Evolutionary conservation across 1,140 invertebrate species (phyloP), one percentile per base, ranked within the genome.

Genomic region (Dendroctonus valens): DNA sequence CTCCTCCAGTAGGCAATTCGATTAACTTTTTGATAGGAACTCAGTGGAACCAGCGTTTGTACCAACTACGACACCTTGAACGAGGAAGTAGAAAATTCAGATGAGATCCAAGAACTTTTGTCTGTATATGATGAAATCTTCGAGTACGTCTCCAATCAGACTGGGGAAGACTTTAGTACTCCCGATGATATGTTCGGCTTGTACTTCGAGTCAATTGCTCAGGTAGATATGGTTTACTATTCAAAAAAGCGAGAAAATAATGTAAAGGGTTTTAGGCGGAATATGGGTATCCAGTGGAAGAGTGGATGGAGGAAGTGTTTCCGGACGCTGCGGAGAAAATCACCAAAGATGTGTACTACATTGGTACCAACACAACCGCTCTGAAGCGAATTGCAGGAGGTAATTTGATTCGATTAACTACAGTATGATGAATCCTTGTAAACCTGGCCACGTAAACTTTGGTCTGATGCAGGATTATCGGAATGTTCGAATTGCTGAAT

Each of bases 381-480:
- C 26, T 64, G 14, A 64, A 51, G 49, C 41, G 55, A 49, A 37
- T 54, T n/a, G 50, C 46, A 40, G 61, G 46, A 64, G 61, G 61
- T 64, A 64, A 39, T 26, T n/a, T n/a, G n/a, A n/a, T n/a, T n/a
- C n/a, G n/a, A n/a, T n/a, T n/a, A n/a, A n/a, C n/a, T n/a, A n/a
- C n/a, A n/a, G n/a, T n/a, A n/a, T n/a, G n/a, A n/a, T n/a, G n/a
- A n/a, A n/a, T n/a, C n/a, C n/a, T n/a, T n/a, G n/a, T n/a, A n/a
- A n/a, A n/a, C n/a, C n/a, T n/a, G n/a, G n/a, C n/a, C n/a, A n/a
- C n/a, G n/a, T n/a, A n/a, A n/a, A n/a, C n/a, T n/a, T n/a, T n/a
- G n/a, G n/a, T n/a, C n/a, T n/a, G n/a, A n/a, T n/a, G n/a, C n/a
- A n/a, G n/a, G n/a, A n/a, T n/a, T n/a, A n/a, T n/a, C n/a, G n/a